phyloP scores from a whole-genome alignment of 2,888 invertebrate genomes.

The Zhuqinia jingwanae region DNA sequence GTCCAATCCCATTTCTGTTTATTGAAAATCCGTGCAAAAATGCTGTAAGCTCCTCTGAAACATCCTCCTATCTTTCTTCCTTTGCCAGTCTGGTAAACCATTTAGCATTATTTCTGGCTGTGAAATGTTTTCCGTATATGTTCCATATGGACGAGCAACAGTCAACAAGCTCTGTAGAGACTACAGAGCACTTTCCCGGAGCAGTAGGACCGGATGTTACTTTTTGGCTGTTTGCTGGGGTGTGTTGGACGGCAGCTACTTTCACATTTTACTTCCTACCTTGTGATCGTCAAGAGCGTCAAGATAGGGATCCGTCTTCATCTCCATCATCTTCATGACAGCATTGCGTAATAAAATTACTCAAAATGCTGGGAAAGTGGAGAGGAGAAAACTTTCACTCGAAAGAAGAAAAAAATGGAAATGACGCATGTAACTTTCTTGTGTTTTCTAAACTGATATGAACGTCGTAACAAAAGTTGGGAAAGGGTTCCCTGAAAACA shows the following conservation, averaged over 20 bases:
- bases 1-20: slow-evolving; percentile 85
- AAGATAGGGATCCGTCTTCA: too few relatives aligned
- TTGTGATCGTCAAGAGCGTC: slow-evolving; percentile 80
- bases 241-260: slow-evolving; percentile 83
- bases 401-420: neutral
- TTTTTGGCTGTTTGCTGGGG: slow-evolving; percentile 83
- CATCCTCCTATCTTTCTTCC: slow-evolving; percentile 83
- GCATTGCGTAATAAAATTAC: neutral
- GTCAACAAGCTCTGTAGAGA: neutral
- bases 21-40: slow-evolving; percentile 80
- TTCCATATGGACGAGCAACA: slow-evolving; percentile 82
- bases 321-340: neutral
- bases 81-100: slow-evolving; percentile 85
- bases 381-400: neutral
- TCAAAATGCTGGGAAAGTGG: too few relatives aligned
- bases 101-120: slow-evolving; percentile 84
- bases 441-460: too few relatives aligned
- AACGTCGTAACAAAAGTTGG: too few relatives aligned
- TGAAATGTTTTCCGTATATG: slow-evolving; percentile 84
- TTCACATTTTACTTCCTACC: slow-evolving; percentile 84
- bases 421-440: too few relatives aligned
- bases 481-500: too few relatives aligned
- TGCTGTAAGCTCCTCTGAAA: neutral
- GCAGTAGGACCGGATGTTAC: slow-evolving; percentile 84
- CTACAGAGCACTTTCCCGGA: neutral